Base-by-base conservation (phyloP, 1,140 invertebrate genomes). In the Dolichoris vasculosae region DNA sequence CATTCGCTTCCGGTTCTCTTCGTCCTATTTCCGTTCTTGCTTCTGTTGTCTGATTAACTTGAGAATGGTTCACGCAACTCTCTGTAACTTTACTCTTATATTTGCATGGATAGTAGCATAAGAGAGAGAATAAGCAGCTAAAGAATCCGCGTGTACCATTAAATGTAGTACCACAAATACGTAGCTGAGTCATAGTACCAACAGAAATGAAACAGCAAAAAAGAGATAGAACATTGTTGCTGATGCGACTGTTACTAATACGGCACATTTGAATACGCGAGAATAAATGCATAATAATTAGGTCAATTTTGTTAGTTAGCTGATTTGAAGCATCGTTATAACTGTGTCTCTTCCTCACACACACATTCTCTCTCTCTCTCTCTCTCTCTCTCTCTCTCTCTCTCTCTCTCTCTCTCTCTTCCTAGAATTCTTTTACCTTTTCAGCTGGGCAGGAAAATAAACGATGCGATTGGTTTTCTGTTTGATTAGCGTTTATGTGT, bases 271-370 rank as follows among this genome's bases (percentile, higher is more conserved):
- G 92, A 93, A 93, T 93, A 93, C 92, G 91, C 91, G 91, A 88
- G 92, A 93, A 93, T 93, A 93, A 93, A 93, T 93, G 92, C 93
- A 93, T 93, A 93, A 93, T 93, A 93, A 93, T 93, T 93, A 93
- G 93, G 93, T 93, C 93, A 93, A 90, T 92, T 93, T 93, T 92
- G 89, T 92, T 92, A 93, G 93, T 93, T 92, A 93, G 93, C 92
- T 93, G 92, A 93, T 93, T 90, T 91, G 83, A 89, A 40, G 48
- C 23, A 51, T 67, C 51, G 77, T 32, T 46, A 30, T 55, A 13
- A 23, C 43, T 26, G 2, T 9, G 17, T 40, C 73, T 20, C 38
- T 8, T 7, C 63, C 8, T 30, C 48, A n/a, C n/a, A n/a, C n/a
- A n/a, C n/a, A n/a, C n/a, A 4, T 3, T 59, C 55, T 59, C 55